Conservation (phyloP, 2,888 invertebrate genomes). For the Sericinus montela region DNA sequence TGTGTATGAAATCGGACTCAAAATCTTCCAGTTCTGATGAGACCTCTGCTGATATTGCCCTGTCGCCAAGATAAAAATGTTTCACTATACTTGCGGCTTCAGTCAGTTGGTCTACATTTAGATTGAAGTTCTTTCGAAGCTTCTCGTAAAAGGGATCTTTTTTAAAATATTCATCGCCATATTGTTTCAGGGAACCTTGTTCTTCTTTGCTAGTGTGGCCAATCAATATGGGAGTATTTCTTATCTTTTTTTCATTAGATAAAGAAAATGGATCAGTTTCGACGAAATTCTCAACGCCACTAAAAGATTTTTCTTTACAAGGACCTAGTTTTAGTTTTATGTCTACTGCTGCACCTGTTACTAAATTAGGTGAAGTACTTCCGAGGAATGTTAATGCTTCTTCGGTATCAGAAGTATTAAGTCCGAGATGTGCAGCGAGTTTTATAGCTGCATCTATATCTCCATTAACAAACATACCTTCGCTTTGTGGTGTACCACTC, state of each 20-base stretch:
- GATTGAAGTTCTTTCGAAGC: constrained; percentile 49
- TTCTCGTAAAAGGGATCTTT: constrained; percentile 52
- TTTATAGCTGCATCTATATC: constrained; percentile 52
- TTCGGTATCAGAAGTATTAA: constrained; percentile 46
- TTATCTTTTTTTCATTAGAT: constrained; percentile 51
- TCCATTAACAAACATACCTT: constrained; percentile 53
- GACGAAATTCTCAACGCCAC: constrained; percentile 58
- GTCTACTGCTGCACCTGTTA: constrained; percentile 49
- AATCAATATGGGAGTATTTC: constrained; percentile 55
- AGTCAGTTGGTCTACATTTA: constrained; percentile 41
- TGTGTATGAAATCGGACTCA: constrained; percentile 56
- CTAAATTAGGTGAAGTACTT: constrained; percentile 43
- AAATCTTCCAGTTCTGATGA: constrained; percentile 44
- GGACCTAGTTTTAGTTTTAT: constrained; percentile 49
- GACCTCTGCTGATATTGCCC: constrained; percentile 38
- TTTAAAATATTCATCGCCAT: constrained; percentile 42
- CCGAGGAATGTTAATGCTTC: constrained; percentile 53
- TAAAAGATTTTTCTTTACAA: constrained; percentile 62
- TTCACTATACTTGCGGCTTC: constrained; percentile 43
- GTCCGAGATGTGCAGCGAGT: constrained; percentile 53
- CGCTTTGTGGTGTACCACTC: constrained; percentile 61
- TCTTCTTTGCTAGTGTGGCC: constrained; percentile 56
- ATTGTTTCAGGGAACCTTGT: constrained; percentile 26
- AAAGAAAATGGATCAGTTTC: constrained; percentile 53
- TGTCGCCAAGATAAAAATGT: constrained; percentile 66